Conservation (phyloP, 2,888 invertebrate species). For the Drosophila acutilabella region DNA sequence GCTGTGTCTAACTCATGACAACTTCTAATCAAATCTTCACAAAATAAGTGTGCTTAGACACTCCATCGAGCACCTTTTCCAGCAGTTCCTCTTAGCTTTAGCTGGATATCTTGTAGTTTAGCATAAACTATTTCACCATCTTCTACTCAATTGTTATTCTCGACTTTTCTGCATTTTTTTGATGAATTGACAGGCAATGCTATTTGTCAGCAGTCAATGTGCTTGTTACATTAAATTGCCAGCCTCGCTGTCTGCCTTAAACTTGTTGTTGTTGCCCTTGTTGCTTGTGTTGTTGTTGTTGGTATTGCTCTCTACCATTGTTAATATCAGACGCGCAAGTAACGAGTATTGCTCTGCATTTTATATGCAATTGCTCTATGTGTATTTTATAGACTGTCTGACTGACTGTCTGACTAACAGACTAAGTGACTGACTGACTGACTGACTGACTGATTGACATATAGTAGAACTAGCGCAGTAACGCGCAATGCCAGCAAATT, state of each 20-base stretch:
- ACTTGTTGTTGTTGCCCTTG: slow-evolving; percentile 23
- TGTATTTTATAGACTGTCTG: slow-evolving; percentile 62
- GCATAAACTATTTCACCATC: neutral
- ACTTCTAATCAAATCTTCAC: too few relatives aligned
- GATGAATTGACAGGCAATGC: slow-evolving; percentile 85
- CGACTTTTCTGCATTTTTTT: slow-evolving; percentile 52
- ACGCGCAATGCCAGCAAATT: slow-evolving; percentile 67
- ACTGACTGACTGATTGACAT: slow-evolving; percentile 26
- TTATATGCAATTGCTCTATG: slow-evolving; percentile 70
- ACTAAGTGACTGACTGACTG: slow-evolving; percentile 22
- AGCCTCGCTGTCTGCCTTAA: slow-evolving; percentile 58
- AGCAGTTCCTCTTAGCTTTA: neutral
- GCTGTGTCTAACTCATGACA: too few relatives aligned
- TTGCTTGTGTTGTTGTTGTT: slow-evolving; percentile 1
- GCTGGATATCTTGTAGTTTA: neutral
- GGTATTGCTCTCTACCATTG: slow-evolving; percentile 57
- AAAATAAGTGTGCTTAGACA: too few relatives aligned
- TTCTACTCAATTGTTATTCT: slow-evolving; percentile 29
- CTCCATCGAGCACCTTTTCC: too few relatives aligned
- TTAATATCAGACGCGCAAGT: slow-evolving; percentile 74
- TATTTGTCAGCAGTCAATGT: slow-evolving; percentile 85
- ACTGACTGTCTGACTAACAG: slow-evolving; percentile 27
- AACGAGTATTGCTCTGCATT: slow-evolving; percentile 72
- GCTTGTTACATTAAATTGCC: slow-evolving; percentile 84
- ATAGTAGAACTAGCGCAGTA: slow-evolving; percentile 15